phyloP scores from a whole-genome alignment of 2,888 invertebrate species.

The Tineola bisselliella region DNA sequence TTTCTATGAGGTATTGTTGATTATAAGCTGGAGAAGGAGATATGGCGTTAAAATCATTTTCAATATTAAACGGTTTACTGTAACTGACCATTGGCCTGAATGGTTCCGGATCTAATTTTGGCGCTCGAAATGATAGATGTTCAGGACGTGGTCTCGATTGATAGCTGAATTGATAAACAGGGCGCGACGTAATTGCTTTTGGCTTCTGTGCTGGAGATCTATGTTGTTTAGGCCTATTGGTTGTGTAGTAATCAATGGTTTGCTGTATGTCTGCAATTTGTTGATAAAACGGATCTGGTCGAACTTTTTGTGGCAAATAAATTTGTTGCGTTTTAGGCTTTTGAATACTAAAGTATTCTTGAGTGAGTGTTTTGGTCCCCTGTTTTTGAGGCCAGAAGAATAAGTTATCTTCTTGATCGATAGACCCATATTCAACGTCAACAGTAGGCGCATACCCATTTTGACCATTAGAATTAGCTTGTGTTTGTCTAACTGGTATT shows the following conservation, averaged over 20 bases:
- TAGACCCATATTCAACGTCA: slow-evolving; percentile 54
- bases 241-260: slow-evolving; percentile 71
- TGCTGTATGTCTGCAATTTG: slow-evolving; percentile 74
- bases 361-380: slow-evolving; percentile 58
- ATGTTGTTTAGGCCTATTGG: slow-evolving; percentile 62
- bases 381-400: slow-evolving; percentile 63
- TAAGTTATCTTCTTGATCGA: slow-evolving; percentile 54
- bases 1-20: slow-evolving; percentile 56
- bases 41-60: slow-evolving; percentile 53
- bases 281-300: slow-evolving; percentile 69
- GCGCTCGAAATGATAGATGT: slow-evolving; percentile 55
- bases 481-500: slow-evolving; percentile 30
- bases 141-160: slow-evolving; percentile 67
- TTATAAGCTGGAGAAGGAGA: slow-evolving; percentile 47
- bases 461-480: slow-evolving; percentile 40
- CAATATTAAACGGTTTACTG: slow-evolving; percentile 57
- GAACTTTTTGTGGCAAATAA: slow-evolving; percentile 46
- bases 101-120: slow-evolving; percentile 68
- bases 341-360: slow-evolving; percentile 63
- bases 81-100: slow-evolving; percentile 73
- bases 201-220: slow-evolving; percentile 51
- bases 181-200: slow-evolving; percentile 64
- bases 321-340: slow-evolving; percentile 48
- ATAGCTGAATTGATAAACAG: slow-evolving; percentile 79
- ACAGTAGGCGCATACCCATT: slow-evolving; percentile 43